Conservation (phyloP, 2,888 invertebrate species). For the Sinodicranocentrus sp. region DNA sequence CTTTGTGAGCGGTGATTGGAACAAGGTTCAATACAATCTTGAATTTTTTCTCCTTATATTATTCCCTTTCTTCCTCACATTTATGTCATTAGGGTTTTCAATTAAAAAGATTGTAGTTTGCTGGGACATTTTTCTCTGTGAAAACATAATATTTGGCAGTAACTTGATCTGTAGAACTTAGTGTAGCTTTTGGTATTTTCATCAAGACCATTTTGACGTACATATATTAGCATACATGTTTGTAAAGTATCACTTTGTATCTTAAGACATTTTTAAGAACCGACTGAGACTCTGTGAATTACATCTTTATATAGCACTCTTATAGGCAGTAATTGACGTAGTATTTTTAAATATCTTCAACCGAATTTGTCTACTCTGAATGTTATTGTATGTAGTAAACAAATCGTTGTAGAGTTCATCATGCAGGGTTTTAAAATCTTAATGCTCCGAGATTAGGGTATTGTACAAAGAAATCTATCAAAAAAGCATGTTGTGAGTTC, state of each 20-base stretch:
- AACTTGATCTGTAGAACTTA: no score
- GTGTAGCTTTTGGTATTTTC: no score
- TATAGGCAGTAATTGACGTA: not conserved
- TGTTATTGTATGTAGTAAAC: not conserved
- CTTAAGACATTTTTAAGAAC: slow-evolving; percentile 31
- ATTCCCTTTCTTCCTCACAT: not conserved
- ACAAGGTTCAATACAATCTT: not conserved
- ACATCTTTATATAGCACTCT: slow-evolving; percentile 9
- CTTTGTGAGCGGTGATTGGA: no score
- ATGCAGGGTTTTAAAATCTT: slow-evolving; percentile 1
- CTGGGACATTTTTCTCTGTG: no score
- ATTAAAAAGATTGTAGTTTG: no score
- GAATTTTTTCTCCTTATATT: not conserved
- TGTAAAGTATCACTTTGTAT: no score
- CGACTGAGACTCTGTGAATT: slow-evolving; percentile 51
- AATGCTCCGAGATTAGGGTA: no score
- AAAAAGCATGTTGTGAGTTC: no score
- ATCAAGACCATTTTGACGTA: no score
- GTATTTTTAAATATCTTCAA: slow-evolving; percentile 6
- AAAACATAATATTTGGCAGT: no score
- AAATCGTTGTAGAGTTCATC: not conserved
- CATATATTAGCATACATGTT: no score
- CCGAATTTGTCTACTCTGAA: slow-evolving; percentile 1
- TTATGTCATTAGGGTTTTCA: not conserved
- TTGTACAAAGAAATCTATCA: no score